Evolutionary conservation across 2,113 vertebrate species (phyloP), one percentile per base, ranked within the genome.

Genomic region (Pipra filicauda): DNA sequence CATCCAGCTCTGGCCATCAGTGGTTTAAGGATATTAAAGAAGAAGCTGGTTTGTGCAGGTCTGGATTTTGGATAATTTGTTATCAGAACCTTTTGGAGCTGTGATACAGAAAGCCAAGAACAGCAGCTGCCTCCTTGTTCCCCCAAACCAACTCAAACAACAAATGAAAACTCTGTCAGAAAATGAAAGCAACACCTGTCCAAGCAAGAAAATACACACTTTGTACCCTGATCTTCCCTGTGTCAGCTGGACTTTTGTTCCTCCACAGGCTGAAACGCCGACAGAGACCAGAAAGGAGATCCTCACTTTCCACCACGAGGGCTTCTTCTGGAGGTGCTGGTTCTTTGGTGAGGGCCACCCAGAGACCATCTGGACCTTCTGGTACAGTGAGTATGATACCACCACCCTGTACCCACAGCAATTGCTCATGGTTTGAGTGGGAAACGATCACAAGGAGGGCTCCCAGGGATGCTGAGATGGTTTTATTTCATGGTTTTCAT

Each of bases 281-380:
- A 5, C n/a, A 2, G 93, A 89, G 21, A 52, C 8, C 1, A 37
- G 55, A 59, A 65, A 57, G 28, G 89, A 94, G 17, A 75, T 97
- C n/a, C 94, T 98, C 57, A 98, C 84, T 17, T 98, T 99, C 73
- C 98, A 99, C 81, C 98, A 99, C 0, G 98, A 99, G 96, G 98
- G 98, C 22, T 99, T 99, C 97, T 99, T 99, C 96, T 98, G 98
- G 98, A 41, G 98, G 28, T 99, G 98, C 80, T 97, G 95, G 95
- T 99, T 99, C 95, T 97, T 98, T 30, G 97, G 98, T 3, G 97
- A 98, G 75, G 98, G 97, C 57, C 93, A 97, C 26, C 27, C 97
- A 0, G 97, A 98, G 22, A 97, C 93, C 16, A 96, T 99, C 81
- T 98, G 98, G 97, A 98, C 97, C 97, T 98, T 98, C 81, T 98